Evolutionary conservation across 2,797 vertebrate genomes (phyloP), one percentile per base, ranked within the genome.

Genomic region (Lacerta viridis): DNA sequence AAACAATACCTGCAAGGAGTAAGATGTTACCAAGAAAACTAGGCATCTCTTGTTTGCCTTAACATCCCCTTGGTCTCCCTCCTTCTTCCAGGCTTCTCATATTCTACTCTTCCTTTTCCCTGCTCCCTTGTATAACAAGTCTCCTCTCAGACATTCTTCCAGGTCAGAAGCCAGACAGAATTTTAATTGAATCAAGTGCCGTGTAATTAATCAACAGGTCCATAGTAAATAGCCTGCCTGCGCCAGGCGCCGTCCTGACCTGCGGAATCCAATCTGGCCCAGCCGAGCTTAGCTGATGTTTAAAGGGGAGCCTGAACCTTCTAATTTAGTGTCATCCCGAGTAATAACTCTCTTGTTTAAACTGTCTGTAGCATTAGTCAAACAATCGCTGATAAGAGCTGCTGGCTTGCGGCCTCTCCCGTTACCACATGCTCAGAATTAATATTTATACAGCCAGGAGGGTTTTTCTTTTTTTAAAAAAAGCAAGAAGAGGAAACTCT

Each of bases 391-490:
- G 94, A 94, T 94, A 92, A 96, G 87, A 96, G 95, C 93, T 94
- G 94, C 91, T 91, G 95, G 94, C 94, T 84, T 36, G 91, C 83
- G 17, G 2, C 75, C 92, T 94, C 92, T 91, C 94, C 94, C 59
- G 17, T 92, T 94, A 94, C 88, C 2, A 36, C 92, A 77, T 71
- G 85, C 90, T 92, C 69, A 39, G 83, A 93, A 95, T 97, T 96
- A 96, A 96, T 96, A 96, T 97, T 96, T 95, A 97, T 96, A 94
- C 94, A 94, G 88, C 64, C 83, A 87, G 39, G 92, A 94, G 88
- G 90, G 59, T 79, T 55, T 46, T 1, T 2, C 83, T 17, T 83
- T 83, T 69, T 55, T 71, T 61, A 55, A 55, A 55, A 15, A 50
- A 50, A 55, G 13, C 13, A 55, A 55, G 41, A 39, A 36, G 83